A percentile compares a stretch with the other conserved stretches of the same genome.
Evolutionary conservation across 2,113 vertebrate genomes (phyloP).

Genomic region (Petromus typicus): DNA sequence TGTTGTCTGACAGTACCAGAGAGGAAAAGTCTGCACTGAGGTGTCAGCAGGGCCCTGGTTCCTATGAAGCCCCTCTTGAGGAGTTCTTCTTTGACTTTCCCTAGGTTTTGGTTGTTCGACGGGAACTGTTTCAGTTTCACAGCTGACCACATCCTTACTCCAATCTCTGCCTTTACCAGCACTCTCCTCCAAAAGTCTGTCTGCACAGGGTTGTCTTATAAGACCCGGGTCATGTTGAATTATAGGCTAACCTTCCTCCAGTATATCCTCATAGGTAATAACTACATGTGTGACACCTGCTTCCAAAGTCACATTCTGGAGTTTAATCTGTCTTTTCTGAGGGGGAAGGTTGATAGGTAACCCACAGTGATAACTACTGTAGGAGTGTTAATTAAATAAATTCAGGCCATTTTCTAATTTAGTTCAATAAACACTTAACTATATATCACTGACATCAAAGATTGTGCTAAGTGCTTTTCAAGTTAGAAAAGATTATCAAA

Average conservation of each 20-base stretch:
- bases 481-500: background rate
- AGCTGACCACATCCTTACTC: background rate
- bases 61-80: background rate
- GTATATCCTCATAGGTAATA: background rate
- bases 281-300: background rate
- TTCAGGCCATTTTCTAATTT: background rate
- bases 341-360: background rate
- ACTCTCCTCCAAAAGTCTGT: background rate
- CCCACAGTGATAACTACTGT: background rate
- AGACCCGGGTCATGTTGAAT: background rate
- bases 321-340: background rate
- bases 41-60: background rate
- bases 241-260: background rate
- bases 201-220: background rate
- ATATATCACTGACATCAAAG: background rate
- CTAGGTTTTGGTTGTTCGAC: background rate
- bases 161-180: background rate
- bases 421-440: background rate
- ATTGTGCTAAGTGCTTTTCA: background rate
- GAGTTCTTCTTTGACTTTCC: background rate
- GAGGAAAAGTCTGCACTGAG: background rate
- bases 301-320: constrained; percentile 1
- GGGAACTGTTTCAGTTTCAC: background rate
- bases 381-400: background rate
- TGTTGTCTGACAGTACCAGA: background rate